A percentile compares a stretch with the other conserved stretches of the same genome.
These are phyloP conservation scores for Oscheius onirici DNA, from an alignment of 2,888 invertebrate genomes.

Conservation along the genomic window DNA sequence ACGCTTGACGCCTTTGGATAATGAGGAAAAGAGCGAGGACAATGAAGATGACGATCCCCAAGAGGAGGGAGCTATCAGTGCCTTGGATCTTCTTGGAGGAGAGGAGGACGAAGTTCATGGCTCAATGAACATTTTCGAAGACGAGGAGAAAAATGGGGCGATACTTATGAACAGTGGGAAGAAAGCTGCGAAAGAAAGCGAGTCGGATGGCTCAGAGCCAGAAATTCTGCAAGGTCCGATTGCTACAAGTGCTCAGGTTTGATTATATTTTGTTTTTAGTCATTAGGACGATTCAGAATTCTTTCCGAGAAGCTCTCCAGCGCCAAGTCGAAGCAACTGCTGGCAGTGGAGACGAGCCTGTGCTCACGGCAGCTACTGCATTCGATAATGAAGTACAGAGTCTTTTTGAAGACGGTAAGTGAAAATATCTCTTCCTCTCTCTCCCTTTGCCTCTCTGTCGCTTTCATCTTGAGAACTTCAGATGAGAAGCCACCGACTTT, in stretches of 20 bases:
- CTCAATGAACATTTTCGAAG: not conserved
- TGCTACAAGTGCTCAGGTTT: constrained; percentile 1
- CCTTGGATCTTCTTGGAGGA: constrained; percentile 4
- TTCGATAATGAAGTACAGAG: no score
- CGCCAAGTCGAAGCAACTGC: no score
- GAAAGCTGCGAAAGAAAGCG: not conserved
- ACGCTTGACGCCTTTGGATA: no score
- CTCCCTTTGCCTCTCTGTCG: no score
- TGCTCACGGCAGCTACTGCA: no score
- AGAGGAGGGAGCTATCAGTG: constrained; percentile 12
- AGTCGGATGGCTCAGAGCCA: not conserved
- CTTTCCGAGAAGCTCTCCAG: no score
- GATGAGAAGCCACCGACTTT: no score
- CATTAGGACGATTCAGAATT: no score
- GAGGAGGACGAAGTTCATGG: not conserved
- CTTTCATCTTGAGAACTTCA: no score
- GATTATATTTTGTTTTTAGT: not conserved
- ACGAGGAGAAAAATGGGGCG: not conserved
- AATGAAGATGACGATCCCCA: not conserved
- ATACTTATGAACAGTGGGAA: not conserved
- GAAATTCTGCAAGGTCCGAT: not conserved
- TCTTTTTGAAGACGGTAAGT: no score
- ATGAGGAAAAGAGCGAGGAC: not conserved
- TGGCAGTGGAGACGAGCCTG: no score
- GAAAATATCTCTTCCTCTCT: no score